A percentile compares a stretch with the other conserved stretches of the same genome.
Evolutionary conservation across 2,797 vertebrate species (phyloP).

Genomic region (Pachyuromys duprasi): DNA sequence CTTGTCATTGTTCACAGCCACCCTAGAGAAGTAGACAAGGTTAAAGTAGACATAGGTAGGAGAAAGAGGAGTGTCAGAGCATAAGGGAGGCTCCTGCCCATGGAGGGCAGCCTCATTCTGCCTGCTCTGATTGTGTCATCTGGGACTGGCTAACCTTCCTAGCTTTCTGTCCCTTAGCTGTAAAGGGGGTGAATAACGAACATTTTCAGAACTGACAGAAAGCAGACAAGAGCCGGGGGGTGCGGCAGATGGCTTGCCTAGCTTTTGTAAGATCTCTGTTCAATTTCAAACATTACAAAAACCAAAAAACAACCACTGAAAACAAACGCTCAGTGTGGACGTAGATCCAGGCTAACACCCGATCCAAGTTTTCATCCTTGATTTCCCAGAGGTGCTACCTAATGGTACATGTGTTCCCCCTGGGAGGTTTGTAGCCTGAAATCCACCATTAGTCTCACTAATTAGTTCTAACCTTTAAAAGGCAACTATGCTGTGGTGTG

Average conservation of each 20-base stretch:
- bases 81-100: background rate
- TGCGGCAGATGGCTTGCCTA: background rate
- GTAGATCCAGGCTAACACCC: background rate
- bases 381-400: background rate
- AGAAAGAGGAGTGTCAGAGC: background rate
- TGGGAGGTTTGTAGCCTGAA: background rate
- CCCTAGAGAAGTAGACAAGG: background rate
- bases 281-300: background rate
- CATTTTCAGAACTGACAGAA: background rate
- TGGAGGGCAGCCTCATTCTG: background rate
- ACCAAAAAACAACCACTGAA: background rate
- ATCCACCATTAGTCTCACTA: background rate
- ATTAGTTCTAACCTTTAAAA: background rate
- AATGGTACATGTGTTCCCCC: rapidly evolving
- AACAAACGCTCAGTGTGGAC: background rate
- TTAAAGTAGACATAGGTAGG: background rate
- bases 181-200: background rate
- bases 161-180: background rate
- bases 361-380: background rate
- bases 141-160: background rate
- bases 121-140: background rate
- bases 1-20: background rate
- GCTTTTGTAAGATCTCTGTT: background rate
- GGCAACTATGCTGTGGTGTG: background rate
- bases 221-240: background rate